Evolutionary conservation across 2,113 vertebrate species (phyloP).

Genomic region (Reinhardtius hippoglossoides): DNA sequence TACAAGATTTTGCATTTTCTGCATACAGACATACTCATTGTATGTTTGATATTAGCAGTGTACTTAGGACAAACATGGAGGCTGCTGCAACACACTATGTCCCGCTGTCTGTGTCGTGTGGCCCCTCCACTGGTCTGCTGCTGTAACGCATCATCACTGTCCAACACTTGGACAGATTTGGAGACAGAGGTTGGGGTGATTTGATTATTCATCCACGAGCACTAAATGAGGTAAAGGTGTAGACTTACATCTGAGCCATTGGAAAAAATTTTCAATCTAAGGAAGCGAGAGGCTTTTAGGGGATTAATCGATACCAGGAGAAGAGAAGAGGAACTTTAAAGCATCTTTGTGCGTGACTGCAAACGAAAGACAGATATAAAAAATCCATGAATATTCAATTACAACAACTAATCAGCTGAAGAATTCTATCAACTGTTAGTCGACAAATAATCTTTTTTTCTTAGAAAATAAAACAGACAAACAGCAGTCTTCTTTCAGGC

Average conservation of each 20-base stretch:
- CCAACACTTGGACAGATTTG: conserved; percentile 60
- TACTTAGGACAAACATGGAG: not conserved
- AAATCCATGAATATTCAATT: not conserved
- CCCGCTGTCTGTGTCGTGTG: conserved; percentile 8
- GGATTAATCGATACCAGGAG: not conserved
- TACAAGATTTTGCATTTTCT: too few relatives aligned
- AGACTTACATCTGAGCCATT: not conserved
- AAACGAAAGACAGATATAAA: not conserved
- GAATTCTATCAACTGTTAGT: not conserved
- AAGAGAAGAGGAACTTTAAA: not conserved
- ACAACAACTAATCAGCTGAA: not conserved
- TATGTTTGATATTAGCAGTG: too few relatives aligned
- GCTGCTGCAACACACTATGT: not conserved
- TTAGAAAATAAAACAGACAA: not conserved
- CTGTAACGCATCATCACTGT: conserved; percentile 56
- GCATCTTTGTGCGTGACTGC: not conserved
- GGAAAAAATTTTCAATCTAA: not conserved
- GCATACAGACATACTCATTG: too few relatives aligned
- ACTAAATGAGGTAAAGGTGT: not conserved
- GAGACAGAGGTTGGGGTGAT: not conserved
- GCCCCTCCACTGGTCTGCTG: conserved; percentile 31
- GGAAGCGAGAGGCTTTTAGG: not conserved
- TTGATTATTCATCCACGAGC: not conserved
- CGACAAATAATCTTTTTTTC: not conserved
- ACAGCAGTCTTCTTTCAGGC: not conserved